Percentiles rank a stretch among this genome's conserved stretches.
Conservation (phyloP, 2,113 vertebrate species). For the mouse (Mus musculus) region GRCm39 chr13:99457001-99457500, state of each 20-base stretch:
- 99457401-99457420: background rate
- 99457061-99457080: background rate
- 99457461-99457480: background rate
- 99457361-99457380: background rate
- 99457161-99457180: background rate
- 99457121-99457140: background rate
- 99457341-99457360: background rate
- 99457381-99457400: background rate
- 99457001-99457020: background rate
- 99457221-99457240: background rate
- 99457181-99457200: background rate
- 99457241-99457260: background rate
- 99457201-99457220: background rate
- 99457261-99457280: background rate
- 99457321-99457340: background rate
- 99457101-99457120: background rate
- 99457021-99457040: background rate
- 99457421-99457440: background rate
- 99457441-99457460: background rate
- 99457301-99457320: background rate
- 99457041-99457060: background rate
- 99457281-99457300: background rate
- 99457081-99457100: background rate
- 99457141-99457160: background rate
- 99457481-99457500: background rate